Conservation (phyloP, 2,888 invertebrate species). For the Empis livida region DNA sequence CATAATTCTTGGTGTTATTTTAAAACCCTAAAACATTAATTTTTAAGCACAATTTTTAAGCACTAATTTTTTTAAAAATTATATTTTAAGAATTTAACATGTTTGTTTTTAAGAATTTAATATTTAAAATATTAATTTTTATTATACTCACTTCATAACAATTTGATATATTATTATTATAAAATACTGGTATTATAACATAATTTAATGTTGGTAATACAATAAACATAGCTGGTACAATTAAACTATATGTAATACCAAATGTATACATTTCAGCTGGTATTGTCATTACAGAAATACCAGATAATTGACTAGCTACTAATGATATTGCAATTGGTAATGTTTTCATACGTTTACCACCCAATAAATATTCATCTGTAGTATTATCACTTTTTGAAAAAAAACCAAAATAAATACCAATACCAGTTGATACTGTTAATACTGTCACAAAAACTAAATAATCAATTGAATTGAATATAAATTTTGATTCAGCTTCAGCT, state of each 20-base stretch:
- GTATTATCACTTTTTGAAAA: constrained; percentile 28
- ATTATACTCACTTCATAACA: constrained; percentile 23
- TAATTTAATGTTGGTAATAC: constrained; percentile 19
- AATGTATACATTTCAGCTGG: constrained; percentile 38
- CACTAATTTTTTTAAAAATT: no score
- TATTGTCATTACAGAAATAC: constrained; percentile 37
- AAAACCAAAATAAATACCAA: constrained; percentile 40
- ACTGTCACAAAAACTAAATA: constrained; percentile 39
- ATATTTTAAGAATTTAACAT: no score
- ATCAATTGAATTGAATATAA: constrained; percentile 22
- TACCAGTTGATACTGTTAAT: constrained; percentile 37
- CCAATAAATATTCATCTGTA: constrained; percentile 37
- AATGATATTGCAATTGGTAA: constrained; percentile 46
- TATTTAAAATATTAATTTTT: no score
- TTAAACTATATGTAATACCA: constrained; percentile 33
- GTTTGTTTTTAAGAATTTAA: no score
- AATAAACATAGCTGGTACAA: constrained; percentile 28
- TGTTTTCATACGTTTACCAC: constrained; percentile 37
- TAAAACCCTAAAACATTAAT: no score
- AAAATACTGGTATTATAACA: constrained; percentile 35
- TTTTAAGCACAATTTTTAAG: no score
- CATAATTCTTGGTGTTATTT: no score
- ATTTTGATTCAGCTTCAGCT: constrained; percentile 3
- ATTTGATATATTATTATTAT: constrained; percentile 31
- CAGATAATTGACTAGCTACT: constrained; percentile 40